Percentiles rank a stretch among this genome's conserved stretches.
phyloP scores from a whole-genome alignment of 2,113 vertebrate genomes.

The Grus americana region DNA sequence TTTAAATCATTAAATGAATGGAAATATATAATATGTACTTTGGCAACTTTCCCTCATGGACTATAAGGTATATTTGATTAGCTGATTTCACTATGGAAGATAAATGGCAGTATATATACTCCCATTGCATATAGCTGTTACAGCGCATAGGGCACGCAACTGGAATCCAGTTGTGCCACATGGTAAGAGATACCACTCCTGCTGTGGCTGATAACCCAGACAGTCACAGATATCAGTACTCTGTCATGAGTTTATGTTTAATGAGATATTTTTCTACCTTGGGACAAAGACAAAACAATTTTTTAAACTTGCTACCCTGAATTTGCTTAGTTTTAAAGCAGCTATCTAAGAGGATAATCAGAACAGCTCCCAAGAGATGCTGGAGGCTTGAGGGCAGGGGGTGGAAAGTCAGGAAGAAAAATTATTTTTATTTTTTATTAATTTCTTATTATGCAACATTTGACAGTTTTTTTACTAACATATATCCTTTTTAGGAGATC shows the following conservation, averaged over 20 bases:
- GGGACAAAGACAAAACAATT: background rate
- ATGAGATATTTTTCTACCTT: background rate
- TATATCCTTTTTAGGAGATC: background rate
- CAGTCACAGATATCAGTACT: background rate
- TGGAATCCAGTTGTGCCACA: background rate
- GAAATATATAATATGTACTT: background rate
- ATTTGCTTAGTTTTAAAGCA: background rate
- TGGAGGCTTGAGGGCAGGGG: background rate
- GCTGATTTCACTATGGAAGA: background rate
- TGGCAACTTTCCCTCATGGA: background rate
- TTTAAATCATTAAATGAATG: background rate
- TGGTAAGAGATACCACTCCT: background rate
- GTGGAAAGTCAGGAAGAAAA: background rate
- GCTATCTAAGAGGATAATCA: background rate
- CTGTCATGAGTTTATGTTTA: background rate
- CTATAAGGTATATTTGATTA: background rate
- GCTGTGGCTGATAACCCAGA: background rate
- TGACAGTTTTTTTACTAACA: background rate
- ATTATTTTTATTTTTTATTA: background rate
- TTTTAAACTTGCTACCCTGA: background rate
- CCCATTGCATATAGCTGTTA: background rate
- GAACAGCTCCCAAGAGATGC: background rate
- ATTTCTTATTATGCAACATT: background rate
- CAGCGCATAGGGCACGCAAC: background rate
- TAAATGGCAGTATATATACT: background rate